Conservation (phyloP, 2,113 vertebrate genomes). For the Grammomys dolichurus region DNA sequence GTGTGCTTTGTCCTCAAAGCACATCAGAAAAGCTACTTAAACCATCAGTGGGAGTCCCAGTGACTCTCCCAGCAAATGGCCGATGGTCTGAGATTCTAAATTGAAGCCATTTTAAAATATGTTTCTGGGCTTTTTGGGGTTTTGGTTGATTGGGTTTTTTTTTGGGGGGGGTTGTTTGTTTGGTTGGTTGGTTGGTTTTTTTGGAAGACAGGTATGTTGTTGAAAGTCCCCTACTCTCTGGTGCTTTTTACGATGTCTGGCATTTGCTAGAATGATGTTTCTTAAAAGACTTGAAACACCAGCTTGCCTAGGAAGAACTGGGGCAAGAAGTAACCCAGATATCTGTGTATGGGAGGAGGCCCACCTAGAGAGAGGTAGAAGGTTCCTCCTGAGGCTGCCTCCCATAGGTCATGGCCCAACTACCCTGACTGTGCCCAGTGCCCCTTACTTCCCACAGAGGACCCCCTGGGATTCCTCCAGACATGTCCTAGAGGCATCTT, state of each 20-base stretch:
- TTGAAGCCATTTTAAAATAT: neutral
- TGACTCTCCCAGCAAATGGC: neutral
- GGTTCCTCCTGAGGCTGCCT: neutral
- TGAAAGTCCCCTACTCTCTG: neutral
- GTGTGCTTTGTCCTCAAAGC: neutral
- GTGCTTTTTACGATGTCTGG: neutral
- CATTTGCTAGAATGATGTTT: neutral
- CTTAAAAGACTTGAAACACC: neutral
- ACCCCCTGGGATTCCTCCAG: too few relatives aligned
- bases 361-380: accelerated
- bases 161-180: too few relatives aligned
- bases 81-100: neutral
- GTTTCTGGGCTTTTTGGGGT: neutral
- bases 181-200: neutral
- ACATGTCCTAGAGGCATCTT: accelerated
- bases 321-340: neutral
- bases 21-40: neutral
- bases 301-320: neutral
- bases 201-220: neutral
- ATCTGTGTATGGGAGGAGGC: too few relatives aligned
- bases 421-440: accelerated
- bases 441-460: accelerated
- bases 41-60: accelerated
- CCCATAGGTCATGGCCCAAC: accelerated
- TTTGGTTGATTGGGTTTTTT: neutral